Evolutionary conservation across 64 coral and sea anemone genomes (phyloP), one percentile per base, ranked within the genome.

Genomic region (Trachythela sp.): DNA sequence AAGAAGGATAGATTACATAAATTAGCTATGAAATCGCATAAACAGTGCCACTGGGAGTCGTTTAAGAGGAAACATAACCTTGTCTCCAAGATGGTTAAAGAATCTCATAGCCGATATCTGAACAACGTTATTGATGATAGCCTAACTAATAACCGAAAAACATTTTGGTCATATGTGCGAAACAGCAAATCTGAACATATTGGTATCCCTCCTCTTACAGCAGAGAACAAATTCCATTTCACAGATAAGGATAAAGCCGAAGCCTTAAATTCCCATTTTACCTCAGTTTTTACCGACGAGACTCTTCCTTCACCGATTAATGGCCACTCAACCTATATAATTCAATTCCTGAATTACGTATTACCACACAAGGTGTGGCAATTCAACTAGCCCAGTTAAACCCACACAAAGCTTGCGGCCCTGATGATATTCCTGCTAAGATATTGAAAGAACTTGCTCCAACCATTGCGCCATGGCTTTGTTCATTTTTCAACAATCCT

Each of bases 1-100:
- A 89, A 89, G 41, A 39, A 89, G 50, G 88, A 89, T 49, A 38
- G 88, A 20, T 33, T 89, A n/a, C 88, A 89, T 35, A 89, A 89
- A 36, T 77, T 34, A 80, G 43, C 71, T 27, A 71, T 54, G 10
- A 24, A 10, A 26, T 84, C 88, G n/a, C 72, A 87, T 32, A 51
- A 76, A 34, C 64, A 15, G 29, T n/a, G 58, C n/a, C 84, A 76
- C 39, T 92, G 90, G 85, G 39, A 70, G 13, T 38, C 27, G 1
- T 92, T 42, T 24, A 84, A 64, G 32, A 2, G 27, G 17, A 76
- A 90, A 64, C 40, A 84, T 48, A 83, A 92, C 26, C 5, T 29
- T 2, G 59, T 87, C 22, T 48, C 37, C 4, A 48, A 92, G 7
- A 32, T 87, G 2, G 17, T 92, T 26, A 92, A 92, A 72, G 30